Base-by-base conservation (phyloP, 2,888 invertebrate species). In the Rhingia rostrata region DNA sequence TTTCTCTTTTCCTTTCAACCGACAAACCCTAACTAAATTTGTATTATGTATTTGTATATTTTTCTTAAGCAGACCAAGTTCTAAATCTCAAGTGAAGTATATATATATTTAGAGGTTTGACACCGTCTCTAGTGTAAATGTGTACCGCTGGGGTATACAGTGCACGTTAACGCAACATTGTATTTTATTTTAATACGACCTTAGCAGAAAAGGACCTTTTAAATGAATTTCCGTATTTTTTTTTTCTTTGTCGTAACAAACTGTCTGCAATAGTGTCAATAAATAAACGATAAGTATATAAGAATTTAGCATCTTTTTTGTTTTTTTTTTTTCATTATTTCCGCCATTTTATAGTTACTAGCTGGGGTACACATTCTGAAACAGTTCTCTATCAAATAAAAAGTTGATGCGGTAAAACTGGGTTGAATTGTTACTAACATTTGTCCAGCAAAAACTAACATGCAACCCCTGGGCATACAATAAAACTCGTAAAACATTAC, bases 231-330 rank as follows among this genome's bases (percentile, higher is more conserved):
- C 22, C 66, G 66, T 45, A 54, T 75, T 56, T 47, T 56, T 75
- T 41, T 45, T 81, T 63, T 54, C 32, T 64, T 63, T 73, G 54
- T 56, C 54, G 39, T 47, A 32, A 63, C 64, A 58, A 74, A 49
- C 41, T 61, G 67, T 67, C 77, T 83, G 79, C 79, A 74, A 67
- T 63, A 69, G 73, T 83, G 67, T 79, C 54, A 63, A 74, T 77
- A 58, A 83, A 56, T 56, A 56, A 56, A 56, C 56, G 56, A 14
- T 35, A 56, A 39, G 14, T 37, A 56, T 53, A 12, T 53, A 53
- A 56, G 37, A 12, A 56, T 10, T 9, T 14, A 2, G 39, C 12
- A 9, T 37, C 7, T n/a, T 4, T 5, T 35, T 12, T 37, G 9
- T n/a, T 39, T 7, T n/a, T n/a, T n/a, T n/a, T n/a, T 22, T 22